A percentile compares a stretch with the other conserved stretches of the same genome.
phyloP scores from a whole-genome alignment of 2,797 vertebrate genomes.

The Molothrus ater region DNA sequence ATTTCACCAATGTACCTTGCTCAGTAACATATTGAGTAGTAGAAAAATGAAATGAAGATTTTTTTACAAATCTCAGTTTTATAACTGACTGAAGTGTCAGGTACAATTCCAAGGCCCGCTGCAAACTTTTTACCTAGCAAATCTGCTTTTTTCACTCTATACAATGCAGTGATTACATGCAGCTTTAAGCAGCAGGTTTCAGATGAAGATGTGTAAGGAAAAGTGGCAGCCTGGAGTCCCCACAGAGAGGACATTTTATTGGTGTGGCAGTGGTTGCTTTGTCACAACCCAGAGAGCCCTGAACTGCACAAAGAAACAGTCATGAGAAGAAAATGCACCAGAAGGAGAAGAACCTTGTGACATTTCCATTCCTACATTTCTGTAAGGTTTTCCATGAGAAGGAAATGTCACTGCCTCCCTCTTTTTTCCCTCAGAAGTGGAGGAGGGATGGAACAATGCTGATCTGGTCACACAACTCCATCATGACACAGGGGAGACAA shows the following conservation, averaged over 20 bases:
- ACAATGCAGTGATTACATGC: neutral
- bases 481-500: neutral
- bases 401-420: neutral
- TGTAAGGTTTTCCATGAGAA: conserved; percentile 15
- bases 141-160: neutral
- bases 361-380: neutral
- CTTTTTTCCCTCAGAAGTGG: neutral
- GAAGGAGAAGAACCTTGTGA: neutral
- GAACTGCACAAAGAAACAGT: neutral
- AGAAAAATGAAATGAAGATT: neutral
- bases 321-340: neutral
- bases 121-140: neutral
- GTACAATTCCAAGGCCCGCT: neutral
- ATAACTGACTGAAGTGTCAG: neutral
- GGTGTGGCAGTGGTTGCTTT: neutral
- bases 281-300: neutral
- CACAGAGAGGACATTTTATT: neutral
- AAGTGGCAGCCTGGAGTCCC: neutral
- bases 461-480: neutral
- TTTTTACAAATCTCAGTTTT: neutral
- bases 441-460: neutral
- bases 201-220: neutral
- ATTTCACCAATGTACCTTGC: neutral
- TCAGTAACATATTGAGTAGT: neutral
- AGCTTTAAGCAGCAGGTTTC: neutral